Conservation (phyloP, 2,888 invertebrate genomes). For the Agapostemon virescens region DNA sequence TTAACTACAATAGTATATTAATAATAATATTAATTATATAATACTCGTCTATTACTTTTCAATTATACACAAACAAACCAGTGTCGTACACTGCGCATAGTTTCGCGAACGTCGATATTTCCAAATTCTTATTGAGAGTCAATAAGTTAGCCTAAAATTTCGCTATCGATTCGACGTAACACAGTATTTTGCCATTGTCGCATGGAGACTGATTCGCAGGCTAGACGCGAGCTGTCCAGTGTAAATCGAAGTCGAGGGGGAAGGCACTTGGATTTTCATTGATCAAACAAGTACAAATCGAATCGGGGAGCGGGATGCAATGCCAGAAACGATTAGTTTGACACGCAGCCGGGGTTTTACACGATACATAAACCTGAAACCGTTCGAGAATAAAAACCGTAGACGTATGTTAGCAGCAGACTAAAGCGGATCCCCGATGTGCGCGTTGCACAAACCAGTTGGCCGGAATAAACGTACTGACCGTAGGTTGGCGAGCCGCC, state of each 20-base stretch:
- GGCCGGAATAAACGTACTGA: conserved; percentile 64
- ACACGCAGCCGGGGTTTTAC: conserved; percentile 31
- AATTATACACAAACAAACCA: background rate
- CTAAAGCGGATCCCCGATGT: conserved; percentile 45
- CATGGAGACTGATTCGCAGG: background rate
- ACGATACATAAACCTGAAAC: conserved; percentile 43
- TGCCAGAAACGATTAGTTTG: conserved; percentile 32
- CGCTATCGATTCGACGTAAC: background rate
- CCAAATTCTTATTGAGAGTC: background rate
- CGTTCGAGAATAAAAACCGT: conserved; percentile 47
- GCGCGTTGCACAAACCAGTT: conserved; percentile 55
- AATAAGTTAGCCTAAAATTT: background rate
- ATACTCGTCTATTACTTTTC: background rate
- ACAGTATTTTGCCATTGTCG: background rate
- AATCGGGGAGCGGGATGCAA: conserved; percentile 7
- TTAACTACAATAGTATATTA: too few species aligned
- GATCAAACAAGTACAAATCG: conserved; percentile 7
- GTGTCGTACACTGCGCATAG: background rate
- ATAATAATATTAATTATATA: too few species aligned
- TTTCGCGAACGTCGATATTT: background rate
- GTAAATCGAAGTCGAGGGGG: background rate
- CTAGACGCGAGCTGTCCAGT: background rate
- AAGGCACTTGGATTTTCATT: conserved; percentile 3
- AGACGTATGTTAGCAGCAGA: conserved; percentile 26
- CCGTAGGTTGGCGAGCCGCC: conserved; percentile 67